Evolutionary conservation across 2,113 vertebrate genomes (phyloP).

Genomic region (Nipponia nippon): DNA sequence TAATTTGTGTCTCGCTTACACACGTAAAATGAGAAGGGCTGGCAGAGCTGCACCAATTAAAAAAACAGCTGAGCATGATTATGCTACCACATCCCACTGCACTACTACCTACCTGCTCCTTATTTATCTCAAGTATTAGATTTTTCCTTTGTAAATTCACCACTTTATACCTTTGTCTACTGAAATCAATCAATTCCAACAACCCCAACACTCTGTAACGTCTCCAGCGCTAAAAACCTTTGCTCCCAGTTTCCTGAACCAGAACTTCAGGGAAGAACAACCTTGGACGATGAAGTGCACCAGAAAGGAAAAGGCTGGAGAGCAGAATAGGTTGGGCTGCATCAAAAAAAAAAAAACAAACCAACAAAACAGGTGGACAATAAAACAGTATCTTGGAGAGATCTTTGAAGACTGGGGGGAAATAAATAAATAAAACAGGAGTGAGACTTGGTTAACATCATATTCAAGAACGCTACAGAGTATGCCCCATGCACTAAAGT

Average conservation of each 20-base stretch:
- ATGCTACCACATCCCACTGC: background rate
- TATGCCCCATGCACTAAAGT: rapidly evolving
- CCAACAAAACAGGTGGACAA: background rate
- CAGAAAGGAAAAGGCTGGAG: background rate
- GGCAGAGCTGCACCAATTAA: background rate
- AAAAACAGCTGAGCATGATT: background rate
- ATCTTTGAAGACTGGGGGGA: background rate
- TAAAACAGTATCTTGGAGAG: background rate
- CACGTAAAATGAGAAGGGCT: background rate
- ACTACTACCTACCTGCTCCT: background rate
- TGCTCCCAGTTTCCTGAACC: background rate
- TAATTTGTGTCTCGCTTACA: background rate
- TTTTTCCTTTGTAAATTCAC: background rate
- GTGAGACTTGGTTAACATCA: background rate
- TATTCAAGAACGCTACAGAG: background rate
- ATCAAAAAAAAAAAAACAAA: background rate
- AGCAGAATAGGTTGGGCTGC: background rate
- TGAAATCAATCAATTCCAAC: background rate
- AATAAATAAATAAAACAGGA: background rate
- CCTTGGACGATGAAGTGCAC: rapidly evolving
- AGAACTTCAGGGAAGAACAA: background rate
- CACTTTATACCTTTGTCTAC: background rate
- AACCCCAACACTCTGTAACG: background rate
- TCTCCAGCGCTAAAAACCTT: background rate
- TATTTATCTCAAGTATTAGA: background rate